phyloP scores from a whole-genome alignment of 2,888 invertebrate species.

The Amaurobius ferox region DNA sequence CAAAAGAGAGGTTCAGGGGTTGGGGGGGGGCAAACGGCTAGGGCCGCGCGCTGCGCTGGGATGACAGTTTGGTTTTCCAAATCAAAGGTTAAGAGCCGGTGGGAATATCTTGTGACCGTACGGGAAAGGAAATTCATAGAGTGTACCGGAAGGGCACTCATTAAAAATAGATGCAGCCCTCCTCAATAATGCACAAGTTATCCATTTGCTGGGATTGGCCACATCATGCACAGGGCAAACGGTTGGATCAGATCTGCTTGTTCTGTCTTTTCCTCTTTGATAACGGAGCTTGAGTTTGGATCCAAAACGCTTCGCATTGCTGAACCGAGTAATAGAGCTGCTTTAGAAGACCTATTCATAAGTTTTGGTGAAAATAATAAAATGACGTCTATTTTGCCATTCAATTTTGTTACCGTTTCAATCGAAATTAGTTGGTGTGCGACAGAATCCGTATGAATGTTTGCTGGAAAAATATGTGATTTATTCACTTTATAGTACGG shows the following conservation, averaged over 20 bases:
- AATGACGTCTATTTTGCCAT: no score
- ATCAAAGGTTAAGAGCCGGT: conserved; percentile 71
- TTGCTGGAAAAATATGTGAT: no score
- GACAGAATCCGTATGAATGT: no score
- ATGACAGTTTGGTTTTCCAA: conserved; percentile 72
- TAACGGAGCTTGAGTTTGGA: neutral
- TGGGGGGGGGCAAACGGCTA: conserved; percentile 15
- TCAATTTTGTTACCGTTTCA: no score
- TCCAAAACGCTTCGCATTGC: neutral
- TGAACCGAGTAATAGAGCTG: no score
- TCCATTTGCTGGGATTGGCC: conserved; percentile 71
- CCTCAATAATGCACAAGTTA: conserved; percentile 62
- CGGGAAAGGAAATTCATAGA: conserved; percentile 36
- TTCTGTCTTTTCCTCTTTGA: neutral
- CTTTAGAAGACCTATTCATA: no score
- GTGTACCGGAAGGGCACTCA: conserved; percentile 42
- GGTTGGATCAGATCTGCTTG: neutral
- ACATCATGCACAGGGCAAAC: conserved; percentile 58
- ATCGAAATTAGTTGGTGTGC: no score
- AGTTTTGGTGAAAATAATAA: no score
- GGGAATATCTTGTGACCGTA: conserved; percentile 70
- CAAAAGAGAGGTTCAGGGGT: neutral
- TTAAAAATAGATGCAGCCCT: conserved; percentile 61
- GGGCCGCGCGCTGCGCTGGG: conserved; percentile 44
- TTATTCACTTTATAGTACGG: no score